Conservation (phyloP, 1,140 invertebrate species). For the Drosophila equinoxialis region DNA sequence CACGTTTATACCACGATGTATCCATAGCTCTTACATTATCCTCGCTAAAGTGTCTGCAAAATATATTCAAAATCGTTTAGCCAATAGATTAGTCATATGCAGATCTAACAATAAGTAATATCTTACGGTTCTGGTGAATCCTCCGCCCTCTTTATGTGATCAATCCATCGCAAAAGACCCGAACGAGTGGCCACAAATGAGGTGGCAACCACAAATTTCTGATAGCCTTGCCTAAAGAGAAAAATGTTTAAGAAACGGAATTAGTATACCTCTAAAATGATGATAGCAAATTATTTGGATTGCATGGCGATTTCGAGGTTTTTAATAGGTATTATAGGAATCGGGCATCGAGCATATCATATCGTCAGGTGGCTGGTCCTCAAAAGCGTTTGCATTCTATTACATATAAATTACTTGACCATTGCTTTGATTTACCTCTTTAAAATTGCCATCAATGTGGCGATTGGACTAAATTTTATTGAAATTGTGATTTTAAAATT, state of each 20-base stretch:
- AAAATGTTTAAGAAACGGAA: not conserved
- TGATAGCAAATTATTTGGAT: not conserved
- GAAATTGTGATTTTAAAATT: slow-evolving; percentile 55
- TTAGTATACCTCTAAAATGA: slow-evolving; percentile 26
- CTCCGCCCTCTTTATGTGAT: slow-evolving; percentile 85
- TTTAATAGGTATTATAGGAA: not conserved
- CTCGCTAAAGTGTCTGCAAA: slow-evolving; percentile 91
- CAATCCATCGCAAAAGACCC: slow-evolving; percentile 93
- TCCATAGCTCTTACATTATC: slow-evolving; percentile 92
- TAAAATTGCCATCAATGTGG: slow-evolving; percentile 92
- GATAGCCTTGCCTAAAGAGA: slow-evolving; percentile 89
- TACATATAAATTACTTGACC: slow-evolving; percentile 43
- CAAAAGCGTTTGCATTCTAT: slow-evolving; percentile 33
- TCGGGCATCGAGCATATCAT: slow-evolving; percentile 27
- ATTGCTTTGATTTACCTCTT: slow-evolving; percentile 87
- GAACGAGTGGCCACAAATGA: slow-evolving; percentile 95
- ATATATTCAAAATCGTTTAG: not conserved
- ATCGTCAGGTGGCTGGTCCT: slow-evolving; percentile 39
- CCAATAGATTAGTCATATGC: too few species aligned
- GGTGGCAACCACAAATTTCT: slow-evolving; percentile 92
- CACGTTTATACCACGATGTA: slow-evolving; percentile 95
- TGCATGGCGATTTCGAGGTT: slow-evolving; percentile 26
- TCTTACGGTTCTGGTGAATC: slow-evolving; percentile 87
- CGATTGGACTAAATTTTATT: slow-evolving; percentile 89
- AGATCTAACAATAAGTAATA: not conserved